These are phyloP conservation scores for Dryococelus australis DNA, from an alignment of 2,888 invertebrate genomes.

Conservation along the genomic window DNA sequence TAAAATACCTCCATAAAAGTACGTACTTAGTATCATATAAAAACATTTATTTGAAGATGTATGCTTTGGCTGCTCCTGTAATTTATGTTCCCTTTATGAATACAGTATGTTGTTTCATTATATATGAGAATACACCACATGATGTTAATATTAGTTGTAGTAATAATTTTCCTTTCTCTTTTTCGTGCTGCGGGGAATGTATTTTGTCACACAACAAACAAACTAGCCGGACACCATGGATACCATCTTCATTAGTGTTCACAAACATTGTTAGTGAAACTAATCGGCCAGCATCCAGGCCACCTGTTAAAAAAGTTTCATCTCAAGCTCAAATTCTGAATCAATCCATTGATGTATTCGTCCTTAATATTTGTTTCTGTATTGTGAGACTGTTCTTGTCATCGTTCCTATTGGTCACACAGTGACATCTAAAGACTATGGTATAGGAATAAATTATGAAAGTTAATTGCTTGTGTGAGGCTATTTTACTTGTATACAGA, in stretches of 20 bases:
- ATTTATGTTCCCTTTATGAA: too few species aligned
- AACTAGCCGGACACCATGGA: constrained; percentile 64
- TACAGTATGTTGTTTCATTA: too few species aligned
- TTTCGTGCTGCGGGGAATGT: constrained; percentile 44
- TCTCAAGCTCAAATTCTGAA: constrained; percentile 32
- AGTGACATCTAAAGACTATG: not conserved
- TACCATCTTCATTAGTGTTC: constrained; percentile 71
- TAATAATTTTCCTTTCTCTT: not conserved
- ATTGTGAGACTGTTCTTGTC: constrained; percentile 20
- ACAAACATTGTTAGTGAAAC: constrained; percentile 52
- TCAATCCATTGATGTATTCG: constrained; percentile 23
- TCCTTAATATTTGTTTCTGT: constrained; percentile 21
- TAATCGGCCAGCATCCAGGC: constrained; percentile 33
- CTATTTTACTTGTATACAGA: constrained; percentile 22
- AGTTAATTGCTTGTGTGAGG: constrained; percentile 22
- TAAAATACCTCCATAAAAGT: too few species aligned
- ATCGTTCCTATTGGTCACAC: not conserved
- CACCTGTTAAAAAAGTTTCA: constrained; percentile 32
- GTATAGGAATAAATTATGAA: constrained; percentile 20
- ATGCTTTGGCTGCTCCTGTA: too few species aligned
- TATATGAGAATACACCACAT: not conserved
- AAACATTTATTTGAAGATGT: too few species aligned
- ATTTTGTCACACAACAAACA: constrained; percentile 42
- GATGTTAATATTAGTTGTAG: not conserved
- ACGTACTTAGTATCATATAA: too few species aligned